Evolutionary conservation across 2,888 invertebrate genomes (phyloP), one percentile per base, ranked within the genome.

Genomic region (Nephrotoma guestfalica): DNA sequence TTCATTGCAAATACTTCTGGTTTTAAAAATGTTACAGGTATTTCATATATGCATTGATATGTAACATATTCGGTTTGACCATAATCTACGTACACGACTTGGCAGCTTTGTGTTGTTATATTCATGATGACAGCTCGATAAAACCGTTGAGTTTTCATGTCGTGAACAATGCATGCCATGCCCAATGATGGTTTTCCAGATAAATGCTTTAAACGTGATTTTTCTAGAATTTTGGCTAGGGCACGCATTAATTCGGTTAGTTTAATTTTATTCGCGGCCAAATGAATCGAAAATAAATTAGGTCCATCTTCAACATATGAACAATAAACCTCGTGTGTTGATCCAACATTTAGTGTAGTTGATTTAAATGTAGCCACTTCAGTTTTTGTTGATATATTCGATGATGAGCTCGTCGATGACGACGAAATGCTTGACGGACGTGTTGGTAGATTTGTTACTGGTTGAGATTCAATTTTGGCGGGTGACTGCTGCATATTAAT

Each of bases 231-330:
- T n/a, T 90, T 92, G 89, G 95, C 96, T 85, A 96, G 94, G 71
- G 95, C 94, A 86, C 92, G 93, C 95, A 96, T 96, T 92, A 96
- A 93, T n/a, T 92, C 92, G 86, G 93, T 93, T 13, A 96, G 90
- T 88, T 93, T 93, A 13, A 93, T 92, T 88, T 93, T 93, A 88
- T 93, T 93, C 85, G 93, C 92, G 88, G 93, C 93, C 41, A 96
- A 90, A 89, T 96, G 96, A 6, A 96, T 94, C 42, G 95, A 95
- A 91, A 97, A 97, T 87, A 95, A 92, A 88, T 94, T 94, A 5
- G 96, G 96, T 0, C 96, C 96, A 89, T 97, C 96, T 89, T 96
- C 95, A 18, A 96, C 95, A 90, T 93, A 95, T 30, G 96, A 96
- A 1, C 96, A 94, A 89, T 93, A 94, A 0, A 96, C 95, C 88